These are phyloP conservation scores for Myotis brandtii DNA, from an alignment of 2,113 vertebrate species.

Conservation along the genomic window DNA sequence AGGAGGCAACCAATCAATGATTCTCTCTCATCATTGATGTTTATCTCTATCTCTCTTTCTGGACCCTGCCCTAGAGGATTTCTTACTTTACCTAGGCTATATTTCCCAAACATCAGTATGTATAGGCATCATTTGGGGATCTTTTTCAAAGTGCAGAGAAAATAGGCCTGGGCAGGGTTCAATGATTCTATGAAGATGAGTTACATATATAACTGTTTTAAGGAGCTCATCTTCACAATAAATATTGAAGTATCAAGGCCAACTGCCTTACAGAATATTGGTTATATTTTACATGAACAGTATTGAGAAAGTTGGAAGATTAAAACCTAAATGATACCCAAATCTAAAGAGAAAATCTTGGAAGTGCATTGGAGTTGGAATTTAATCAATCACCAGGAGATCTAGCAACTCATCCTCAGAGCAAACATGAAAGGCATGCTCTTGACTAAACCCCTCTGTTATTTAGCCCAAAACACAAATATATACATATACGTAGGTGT, in stretches of 20 bases:
- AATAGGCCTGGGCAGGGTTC: fast-evolving
- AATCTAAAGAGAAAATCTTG: neutral
- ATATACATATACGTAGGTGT: neutral
- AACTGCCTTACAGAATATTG: neutral
- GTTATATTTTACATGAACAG: neutral
- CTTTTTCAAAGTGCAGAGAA: neutral
- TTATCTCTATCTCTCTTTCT: no score
- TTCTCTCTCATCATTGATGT: no score
- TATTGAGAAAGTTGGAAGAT: neutral
- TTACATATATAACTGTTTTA: neutral
- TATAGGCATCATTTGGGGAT: neutral
- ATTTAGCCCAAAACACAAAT: slow-evolving; percentile 15
- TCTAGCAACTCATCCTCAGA: neutral
- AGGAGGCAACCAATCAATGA: no score
- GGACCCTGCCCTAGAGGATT: neutral
- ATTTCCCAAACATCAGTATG: neutral
- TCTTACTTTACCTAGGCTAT: neutral
- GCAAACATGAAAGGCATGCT: neutral
- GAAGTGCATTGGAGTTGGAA: neutral
- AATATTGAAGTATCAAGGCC: slow-evolving; percentile 10
- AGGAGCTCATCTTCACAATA: neutral
- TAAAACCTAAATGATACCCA: neutral
- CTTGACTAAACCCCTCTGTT: neutral
- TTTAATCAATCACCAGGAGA: neutral
- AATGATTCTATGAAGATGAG: no score